phyloP scores from a whole-genome alignment of 2,797 vertebrate species.

The Sandelia bainsii region DNA sequence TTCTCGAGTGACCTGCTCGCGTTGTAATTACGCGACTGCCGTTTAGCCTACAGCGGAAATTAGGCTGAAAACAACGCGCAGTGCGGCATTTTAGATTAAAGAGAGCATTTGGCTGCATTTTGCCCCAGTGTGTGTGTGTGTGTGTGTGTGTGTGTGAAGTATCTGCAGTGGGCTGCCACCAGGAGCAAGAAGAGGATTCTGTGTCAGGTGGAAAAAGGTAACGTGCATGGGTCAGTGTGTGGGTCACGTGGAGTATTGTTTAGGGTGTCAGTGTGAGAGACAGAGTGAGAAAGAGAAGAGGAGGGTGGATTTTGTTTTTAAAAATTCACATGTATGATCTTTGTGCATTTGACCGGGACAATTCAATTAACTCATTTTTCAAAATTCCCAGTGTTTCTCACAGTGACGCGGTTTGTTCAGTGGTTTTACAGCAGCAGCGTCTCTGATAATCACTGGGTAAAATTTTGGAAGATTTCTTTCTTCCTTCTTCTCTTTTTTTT shows the following conservation, averaged over 20 bases:
- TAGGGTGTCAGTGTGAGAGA: slow-evolving; percentile 24
- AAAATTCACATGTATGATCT: slow-evolving; percentile 23
- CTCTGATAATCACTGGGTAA: slow-evolving; percentile 72
- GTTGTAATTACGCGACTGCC: slow-evolving; percentile 36
- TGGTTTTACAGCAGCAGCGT: slow-evolving; percentile 46
- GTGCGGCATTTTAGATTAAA: slow-evolving; percentile 22
- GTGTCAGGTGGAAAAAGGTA: slow-evolving; percentile 69
- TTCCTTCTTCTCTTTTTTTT: slow-evolving; percentile 1
- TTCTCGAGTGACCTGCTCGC: slow-evolving; percentile 50
- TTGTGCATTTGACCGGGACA: slow-evolving; percentile 26
- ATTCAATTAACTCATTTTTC: slow-evolving; percentile 60
- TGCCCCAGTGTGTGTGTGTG: slow-evolving; percentile 5
- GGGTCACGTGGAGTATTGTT: slow-evolving; percentile 54
- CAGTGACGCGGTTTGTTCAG: slow-evolving; percentile 61
- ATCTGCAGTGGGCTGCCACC: slow-evolving; percentile 38
- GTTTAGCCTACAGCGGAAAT: slow-evolving; percentile 45
- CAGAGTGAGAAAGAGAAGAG: not conserved
- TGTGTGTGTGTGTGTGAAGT: slow-evolving; percentile 13
- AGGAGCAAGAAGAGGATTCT: slow-evolving; percentile 41
- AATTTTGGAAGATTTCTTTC: slow-evolving; percentile 61
- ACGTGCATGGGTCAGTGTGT: slow-evolving; percentile 61
- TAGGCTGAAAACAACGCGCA: slow-evolving; percentile 32
- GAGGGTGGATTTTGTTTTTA: slow-evolving; percentile 18
- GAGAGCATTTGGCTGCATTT: slow-evolving; percentile 11
- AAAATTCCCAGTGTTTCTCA: slow-evolving; percentile 30